These are phyloP conservation scores for Rynchops niger DNA, from an alignment of 2,113 vertebrate genomes.

Conservation along the genomic window DNA sequence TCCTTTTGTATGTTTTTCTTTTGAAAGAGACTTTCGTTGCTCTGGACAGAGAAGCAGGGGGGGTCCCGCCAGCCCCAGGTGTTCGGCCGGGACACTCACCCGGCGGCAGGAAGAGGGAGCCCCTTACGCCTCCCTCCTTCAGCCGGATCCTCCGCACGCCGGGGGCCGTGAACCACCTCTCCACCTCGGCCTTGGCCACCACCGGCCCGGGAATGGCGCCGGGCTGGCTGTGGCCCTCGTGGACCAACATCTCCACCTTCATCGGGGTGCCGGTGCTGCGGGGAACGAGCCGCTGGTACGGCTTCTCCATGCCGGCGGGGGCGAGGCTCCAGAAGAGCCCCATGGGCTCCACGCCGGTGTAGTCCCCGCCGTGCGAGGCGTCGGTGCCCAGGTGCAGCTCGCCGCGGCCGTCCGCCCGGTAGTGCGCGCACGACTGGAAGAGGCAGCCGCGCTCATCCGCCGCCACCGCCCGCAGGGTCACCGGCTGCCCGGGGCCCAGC, in stretches of 20 bases:
- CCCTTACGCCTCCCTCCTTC: slow-evolving; percentile 53
- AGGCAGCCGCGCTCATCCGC: slow-evolving; percentile 28
- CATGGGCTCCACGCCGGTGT: slow-evolving; percentile 68
- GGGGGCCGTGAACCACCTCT: slow-evolving; percentile 50
- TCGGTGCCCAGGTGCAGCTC: slow-evolving; percentile 37
- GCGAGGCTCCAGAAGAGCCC: slow-evolving; percentile 72
- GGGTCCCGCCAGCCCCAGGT: neutral
- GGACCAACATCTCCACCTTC: slow-evolving; percentile 58
- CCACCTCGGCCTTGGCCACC: slow-evolving; percentile 43
- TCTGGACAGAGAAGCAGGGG: neutral
- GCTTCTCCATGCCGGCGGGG: slow-evolving; percentile 58
- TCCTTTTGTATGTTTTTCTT: rapidly evolving
- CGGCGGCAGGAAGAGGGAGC: slow-evolving; percentile 67
- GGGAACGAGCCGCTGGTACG: slow-evolving; percentile 51
- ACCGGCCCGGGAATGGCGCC: slow-evolving; percentile 4
- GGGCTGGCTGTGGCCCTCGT: slow-evolving; percentile 1
- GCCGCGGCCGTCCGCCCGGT: slow-evolving; percentile 44
- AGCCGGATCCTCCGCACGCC: slow-evolving; percentile 58
- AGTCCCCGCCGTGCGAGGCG: slow-evolving; percentile 60
- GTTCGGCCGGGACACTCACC: slow-evolving; percentile 28
- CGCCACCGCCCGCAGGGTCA: slow-evolving; percentile 54
- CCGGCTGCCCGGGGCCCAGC: slow-evolving; percentile 34
- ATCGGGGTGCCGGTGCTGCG: slow-evolving; percentile 34
- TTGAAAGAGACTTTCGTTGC: neutral
- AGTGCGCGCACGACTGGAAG: slow-evolving; percentile 66